These are phyloP conservation scores for Pithys albifrons DNA, from an alignment of 2,113 vertebrate species.

Conservation along the genomic window DNA sequence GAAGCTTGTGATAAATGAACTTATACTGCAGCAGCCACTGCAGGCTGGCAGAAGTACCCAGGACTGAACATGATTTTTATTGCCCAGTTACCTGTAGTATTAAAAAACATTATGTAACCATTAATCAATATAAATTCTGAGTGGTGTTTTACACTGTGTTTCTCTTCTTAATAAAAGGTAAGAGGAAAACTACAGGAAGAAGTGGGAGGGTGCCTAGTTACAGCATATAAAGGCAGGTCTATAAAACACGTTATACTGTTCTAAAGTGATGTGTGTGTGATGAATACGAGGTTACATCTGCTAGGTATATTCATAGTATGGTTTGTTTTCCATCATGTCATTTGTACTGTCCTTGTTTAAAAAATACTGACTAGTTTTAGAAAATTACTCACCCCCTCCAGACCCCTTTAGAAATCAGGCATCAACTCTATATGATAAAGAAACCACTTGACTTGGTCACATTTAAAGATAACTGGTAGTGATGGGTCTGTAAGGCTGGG, in stretches of 20 bases:
- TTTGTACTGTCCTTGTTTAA: neutral
- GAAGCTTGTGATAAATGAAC: neutral
- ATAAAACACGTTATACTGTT: neutral
- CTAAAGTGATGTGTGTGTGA: neutral
- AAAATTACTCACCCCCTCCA: neutral
- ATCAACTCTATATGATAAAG: neutral
- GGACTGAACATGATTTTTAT: neutral
- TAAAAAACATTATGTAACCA: neutral
- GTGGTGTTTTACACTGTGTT: neutral
- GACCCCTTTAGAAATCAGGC: neutral
- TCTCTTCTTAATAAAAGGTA: neutral
- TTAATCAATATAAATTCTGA: neutral
- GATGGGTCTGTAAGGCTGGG: neutral
- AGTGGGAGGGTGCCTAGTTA: neutral
- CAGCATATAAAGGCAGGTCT: neutral
- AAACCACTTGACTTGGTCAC: neutral
- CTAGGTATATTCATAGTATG: neutral
- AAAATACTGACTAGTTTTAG: neutral
- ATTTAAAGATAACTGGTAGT: neutral
- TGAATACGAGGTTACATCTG: neutral
- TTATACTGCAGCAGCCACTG: neutral
- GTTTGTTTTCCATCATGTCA: neutral
- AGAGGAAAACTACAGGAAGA: neutral
- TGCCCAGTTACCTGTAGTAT: neutral
- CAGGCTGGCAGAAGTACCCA: neutral